Evolutionary conservation across 1,140 invertebrate genomes (phyloP), one percentile per base, ranked within the genome.

Genomic region (Leptinotarsa lineolata): DNA sequence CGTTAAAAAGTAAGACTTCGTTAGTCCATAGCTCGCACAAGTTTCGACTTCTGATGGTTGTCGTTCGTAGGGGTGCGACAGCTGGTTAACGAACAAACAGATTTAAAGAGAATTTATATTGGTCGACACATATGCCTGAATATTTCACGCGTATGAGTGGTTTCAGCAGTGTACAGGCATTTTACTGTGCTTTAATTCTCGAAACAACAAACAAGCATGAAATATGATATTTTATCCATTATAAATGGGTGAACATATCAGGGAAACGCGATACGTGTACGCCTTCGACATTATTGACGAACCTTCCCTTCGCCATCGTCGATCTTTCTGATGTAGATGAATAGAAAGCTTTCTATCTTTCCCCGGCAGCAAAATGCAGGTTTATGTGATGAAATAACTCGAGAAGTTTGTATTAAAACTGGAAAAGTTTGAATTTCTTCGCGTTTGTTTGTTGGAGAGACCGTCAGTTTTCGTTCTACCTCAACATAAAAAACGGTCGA

Each of bases 361-460:
- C 48, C 48, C 48, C 6, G 48, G 48, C 48, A 8, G 8, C 48
- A 54, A 4, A 15, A 13, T 54, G 48, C 48, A 54, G 48, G 48
- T 54, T 54, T 54, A 13, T 54, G 48, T 54, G 48, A 54, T 54
- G 48, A 13, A 54, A 54, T 54, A 54, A 54, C 48, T 54, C n/a
- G 48, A 0, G 16, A 54, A 54, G 48, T 54, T 54, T n/a, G 48
- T 54, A 54, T 54, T 54, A 15, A 54, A 54, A n/a, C 48, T 54
- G 48, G 48, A n/a, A 54, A 54, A 54, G 48, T 54, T 54, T n/a
- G 48, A 54, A 54, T 54, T 54, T 54, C 48, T 54, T 54, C 15
- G 2, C n/a, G 16, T 16, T 16, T 16, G 48, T 16, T 18, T 15
- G n/a, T 18, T 16, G 48, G 4, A 15, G 48, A 54, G n/a, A 54